Evolutionary conservation across 2,888 invertebrate genomes (phyloP).

Genomic region (Sarcophaga caerulescens): DNA sequence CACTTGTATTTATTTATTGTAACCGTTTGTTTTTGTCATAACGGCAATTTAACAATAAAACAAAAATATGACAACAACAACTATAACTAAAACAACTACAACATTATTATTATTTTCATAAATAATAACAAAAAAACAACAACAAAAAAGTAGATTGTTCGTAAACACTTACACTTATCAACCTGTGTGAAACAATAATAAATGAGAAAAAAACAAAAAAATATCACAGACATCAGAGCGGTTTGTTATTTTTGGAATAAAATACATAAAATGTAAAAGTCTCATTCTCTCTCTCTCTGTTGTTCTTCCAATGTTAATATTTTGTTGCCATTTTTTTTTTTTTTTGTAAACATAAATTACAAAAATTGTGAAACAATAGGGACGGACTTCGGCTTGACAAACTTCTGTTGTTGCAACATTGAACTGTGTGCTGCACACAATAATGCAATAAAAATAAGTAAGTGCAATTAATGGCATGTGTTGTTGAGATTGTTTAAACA

Average conservation of each 20-base stretch:
- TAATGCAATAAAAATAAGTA: background rate
- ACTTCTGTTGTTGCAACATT: background rate
- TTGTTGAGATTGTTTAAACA: background rate
- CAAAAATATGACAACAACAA: background rate
- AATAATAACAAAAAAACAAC: background rate
- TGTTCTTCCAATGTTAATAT: background rate
- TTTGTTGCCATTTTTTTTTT: background rate
- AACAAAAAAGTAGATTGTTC: background rate
- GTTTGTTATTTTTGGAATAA: background rate
- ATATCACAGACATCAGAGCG: background rate
- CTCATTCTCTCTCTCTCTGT: background rate
- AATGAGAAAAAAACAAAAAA: background rate
- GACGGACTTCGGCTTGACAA: background rate
- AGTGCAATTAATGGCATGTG: background rate
- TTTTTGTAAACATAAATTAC: background rate
- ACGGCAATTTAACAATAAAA: conserved; percentile 56
- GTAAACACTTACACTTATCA: background rate
- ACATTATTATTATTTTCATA: conserved; percentile 19
- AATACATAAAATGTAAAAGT: background rate
- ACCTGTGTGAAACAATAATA: background rate
- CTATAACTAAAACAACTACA: conserved; percentile 3
- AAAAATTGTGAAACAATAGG: background rate
- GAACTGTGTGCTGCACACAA: background rate
- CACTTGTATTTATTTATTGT: conserved; percentile 32
- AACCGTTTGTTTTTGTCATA: conserved; percentile 54